Conservation (phyloP, 2,888 invertebrate species). For the Andrena hattorfiana region DNA sequence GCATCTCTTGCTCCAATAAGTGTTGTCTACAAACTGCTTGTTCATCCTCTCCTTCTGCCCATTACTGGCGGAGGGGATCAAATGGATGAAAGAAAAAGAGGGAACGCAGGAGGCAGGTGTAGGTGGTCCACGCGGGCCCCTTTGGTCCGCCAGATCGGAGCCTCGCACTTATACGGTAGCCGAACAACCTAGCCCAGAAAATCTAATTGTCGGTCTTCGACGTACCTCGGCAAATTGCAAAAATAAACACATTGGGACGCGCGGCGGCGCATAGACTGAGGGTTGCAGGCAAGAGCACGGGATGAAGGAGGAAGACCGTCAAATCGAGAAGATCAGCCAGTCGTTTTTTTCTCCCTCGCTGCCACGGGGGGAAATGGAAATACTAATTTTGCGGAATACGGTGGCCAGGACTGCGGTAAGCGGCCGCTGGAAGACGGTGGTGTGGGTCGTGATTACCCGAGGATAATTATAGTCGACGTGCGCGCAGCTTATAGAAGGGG, state of each 20-base stretch:
- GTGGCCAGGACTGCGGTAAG: conserved; percentile 84
- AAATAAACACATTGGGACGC: conserved; percentile 82
- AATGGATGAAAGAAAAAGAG: conserved; percentile 63
- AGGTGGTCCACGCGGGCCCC: conserved; percentile 79
- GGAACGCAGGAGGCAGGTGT: conserved; percentile 82
- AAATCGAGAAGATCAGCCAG: conserved; percentile 69
- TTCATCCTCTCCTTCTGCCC: background rate
- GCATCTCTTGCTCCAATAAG: background rate
- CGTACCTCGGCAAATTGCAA: conserved; percentile 81
- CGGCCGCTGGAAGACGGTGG: conserved; percentile 79
- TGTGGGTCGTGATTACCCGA: conserved; percentile 84
- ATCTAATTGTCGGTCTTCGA: conserved; percentile 84
- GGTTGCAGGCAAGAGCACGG: conserved; percentile 56
- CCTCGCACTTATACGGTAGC: conserved; percentile 83
- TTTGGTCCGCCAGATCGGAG: conserved; percentile 56
- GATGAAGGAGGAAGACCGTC: conserved; percentile 54
- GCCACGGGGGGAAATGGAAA: conserved; percentile 83
- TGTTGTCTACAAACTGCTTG: background rate
- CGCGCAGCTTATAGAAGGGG: conserved; percentile 70
- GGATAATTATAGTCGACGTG: conserved; percentile 84
- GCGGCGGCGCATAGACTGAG: conserved; percentile 72
- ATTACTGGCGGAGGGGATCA: conserved; percentile 45
- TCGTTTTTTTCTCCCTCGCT: conserved; percentile 58
- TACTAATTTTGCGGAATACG: conserved; percentile 85
- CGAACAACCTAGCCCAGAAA: conserved; percentile 79